phyloP scores from a whole-genome alignment of 37 sponge, comb jelly and placozoan genomes.

The Beroe ovata region DNA sequence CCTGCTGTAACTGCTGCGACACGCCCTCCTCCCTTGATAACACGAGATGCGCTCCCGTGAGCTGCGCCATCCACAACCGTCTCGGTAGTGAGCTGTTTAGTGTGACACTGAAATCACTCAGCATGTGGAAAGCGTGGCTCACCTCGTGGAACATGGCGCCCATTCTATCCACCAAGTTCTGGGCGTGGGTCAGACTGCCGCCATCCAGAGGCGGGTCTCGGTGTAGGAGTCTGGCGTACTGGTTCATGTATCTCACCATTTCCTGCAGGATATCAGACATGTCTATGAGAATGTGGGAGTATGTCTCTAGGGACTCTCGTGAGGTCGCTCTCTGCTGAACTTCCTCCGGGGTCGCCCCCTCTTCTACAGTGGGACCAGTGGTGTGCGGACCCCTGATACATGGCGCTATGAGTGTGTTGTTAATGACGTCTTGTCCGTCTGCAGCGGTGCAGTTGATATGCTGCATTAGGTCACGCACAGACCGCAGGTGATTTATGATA shows the following conservation, averaged over 20 bases:
- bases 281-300: conserved; percentile 55
- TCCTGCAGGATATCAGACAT: conserved; percentile 62
- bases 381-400: conserved; percentile 61
- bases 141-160: conserved; percentile 50
- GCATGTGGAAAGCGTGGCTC: conserved; percentile 36
- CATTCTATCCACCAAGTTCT: conserved; percentile 53
- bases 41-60: conserved; percentile 49
- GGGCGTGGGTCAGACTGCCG: conserved; percentile 4
- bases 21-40: neutral
- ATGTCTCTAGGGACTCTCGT: conserved; percentile 37
- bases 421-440: conserved; percentile 39
- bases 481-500: conserved; percentile 41
- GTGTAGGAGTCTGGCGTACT: conserved; percentile 59
- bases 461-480: conserved; percentile 58
- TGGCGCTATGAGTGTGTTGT: conserved; percentile 42
- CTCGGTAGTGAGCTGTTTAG: conserved; percentile 17
- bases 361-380: conserved; percentile 45
- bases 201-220: conserved; percentile 44
- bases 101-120: conserved; percentile 43
- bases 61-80: conserved; percentile 51
- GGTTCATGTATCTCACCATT: conserved; percentile 67
- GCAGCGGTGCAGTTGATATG: conserved; percentile 64
- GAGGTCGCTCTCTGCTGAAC: conserved; percentile 52
- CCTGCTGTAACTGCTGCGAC: conserved; percentile 34
- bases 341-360: conserved; percentile 59